These are phyloP conservation scores for Coptotermes formosanus DNA, from an alignment of 1,140 invertebrate species.

Conservation along the genomic window DNA sequence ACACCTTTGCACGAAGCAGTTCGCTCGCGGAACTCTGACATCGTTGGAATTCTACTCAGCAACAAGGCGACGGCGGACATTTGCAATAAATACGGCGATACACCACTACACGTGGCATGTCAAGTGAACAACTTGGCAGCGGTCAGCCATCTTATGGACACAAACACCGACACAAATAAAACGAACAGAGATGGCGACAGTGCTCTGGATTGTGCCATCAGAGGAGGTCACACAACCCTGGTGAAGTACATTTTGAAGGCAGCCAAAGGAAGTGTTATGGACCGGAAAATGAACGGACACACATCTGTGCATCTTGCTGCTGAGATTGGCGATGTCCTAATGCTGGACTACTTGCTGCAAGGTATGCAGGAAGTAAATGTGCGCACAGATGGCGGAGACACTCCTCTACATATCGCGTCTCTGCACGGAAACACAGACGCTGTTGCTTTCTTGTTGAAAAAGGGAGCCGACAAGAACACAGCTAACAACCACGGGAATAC, in stretches of 20 bases:
- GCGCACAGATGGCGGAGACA: constrained; percentile 49
- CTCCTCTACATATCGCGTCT: constrained; percentile 71
- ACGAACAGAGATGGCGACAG: constrained; percentile 64
- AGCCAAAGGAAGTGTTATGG: neutral
- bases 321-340: neutral
- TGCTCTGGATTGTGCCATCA: constrained; percentile 59
- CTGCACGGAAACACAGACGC: constrained; percentile 66
- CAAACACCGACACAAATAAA: constrained; percentile 60
- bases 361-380: constrained; percentile 33
- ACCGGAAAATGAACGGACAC: neutral
- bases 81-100: constrained; percentile 71
- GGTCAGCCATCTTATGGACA: constrained; percentile 66
- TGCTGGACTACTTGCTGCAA: neutral
- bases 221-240: constrained; percentile 23
- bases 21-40: constrained; percentile 64
- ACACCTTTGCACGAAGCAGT: constrained; percentile 61
- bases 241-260: constrained; percentile 45
- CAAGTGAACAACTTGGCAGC: constrained; percentile 56
- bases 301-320: neutral
- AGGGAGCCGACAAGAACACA: constrained; percentile 65
- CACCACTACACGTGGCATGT: constrained; percentile 61
- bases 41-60: constrained; percentile 68
- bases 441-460: constrained; percentile 63
- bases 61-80: constrained; percentile 61
- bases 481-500: constrained; percentile 55